Base-by-base conservation (phyloP, 2,797 vertebrate species). In the Lithobates pipiens region DNA sequence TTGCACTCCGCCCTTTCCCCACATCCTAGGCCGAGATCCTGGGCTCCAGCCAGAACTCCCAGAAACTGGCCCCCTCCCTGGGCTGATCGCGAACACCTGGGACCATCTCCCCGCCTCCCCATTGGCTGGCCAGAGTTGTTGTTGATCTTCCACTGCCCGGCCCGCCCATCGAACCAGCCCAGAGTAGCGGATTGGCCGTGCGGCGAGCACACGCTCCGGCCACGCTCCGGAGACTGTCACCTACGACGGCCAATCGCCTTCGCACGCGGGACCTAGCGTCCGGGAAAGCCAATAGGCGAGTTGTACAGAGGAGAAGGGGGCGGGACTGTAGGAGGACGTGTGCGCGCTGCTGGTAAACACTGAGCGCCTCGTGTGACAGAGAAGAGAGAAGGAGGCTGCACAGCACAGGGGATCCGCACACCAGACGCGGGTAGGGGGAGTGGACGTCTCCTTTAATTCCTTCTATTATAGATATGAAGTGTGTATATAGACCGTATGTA, bases 271-370 rank as follows among this genome's bases (percentile, higher is more conserved):
- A 57, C 34, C 7, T 0, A 6, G 10, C 10, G 1, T 18, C 2
- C 32, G 1, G 21, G 21, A 0, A 10, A 80, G 23, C 85, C 85
- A 86, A 78, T 86, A 27, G 46, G 21, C 5, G 15, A 0, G 11
- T 0, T 0, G 5, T 0, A 15, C 2, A 11, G 15, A 9, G 42
- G 34, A 5, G 9, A 54, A 54, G 72, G 18, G 73, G 80, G 85
- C 16, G 85, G 75, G 23, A n/a, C 68, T 5, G 54, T 10, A 27
- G 65, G 78, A 34, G 29, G n/a, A 10, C 61, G 16, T 29, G 81
- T 83, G 82, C 65, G 50, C 50, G 73, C 72, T 9, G 77, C 77
- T 86, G 85, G 85, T 86, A 86, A 86, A 86, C 85, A 86, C 21
- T 36, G 63, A 29, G 67, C 29, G 72, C 78, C 86, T 65, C 77